These are phyloP conservation scores for Trichosurus vulpecula DNA, from an alignment of 2,797 vertebrate species.

Conservation along the genomic window DNA sequence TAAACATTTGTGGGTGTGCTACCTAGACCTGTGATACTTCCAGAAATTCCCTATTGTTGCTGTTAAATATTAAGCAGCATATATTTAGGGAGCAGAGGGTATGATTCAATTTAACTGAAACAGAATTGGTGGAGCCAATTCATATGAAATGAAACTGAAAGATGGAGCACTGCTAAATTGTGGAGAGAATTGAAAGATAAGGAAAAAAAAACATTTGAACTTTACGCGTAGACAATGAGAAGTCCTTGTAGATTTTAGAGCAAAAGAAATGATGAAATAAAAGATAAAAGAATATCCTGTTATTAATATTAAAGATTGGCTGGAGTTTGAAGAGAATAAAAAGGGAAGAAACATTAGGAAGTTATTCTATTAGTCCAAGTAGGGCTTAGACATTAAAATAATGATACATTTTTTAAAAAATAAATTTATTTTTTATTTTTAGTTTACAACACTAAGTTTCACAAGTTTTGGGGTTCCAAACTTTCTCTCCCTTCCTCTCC, in stretches of 20 bases:
- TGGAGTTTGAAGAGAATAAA: background rate
- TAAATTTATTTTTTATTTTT: no score
- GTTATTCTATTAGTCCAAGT: background rate
- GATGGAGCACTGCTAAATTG: background rate
- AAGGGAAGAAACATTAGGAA: background rate
- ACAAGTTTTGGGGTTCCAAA: no score
- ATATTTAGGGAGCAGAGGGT: background rate
- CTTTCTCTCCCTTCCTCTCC: no score
- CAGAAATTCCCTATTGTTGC: background rate
- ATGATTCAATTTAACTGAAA: background rate
- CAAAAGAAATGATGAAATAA: background rate
- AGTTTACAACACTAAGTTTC: no score
- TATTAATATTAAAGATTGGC: background rate
- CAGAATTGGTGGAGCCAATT: background rate
- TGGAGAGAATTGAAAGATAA: background rate
- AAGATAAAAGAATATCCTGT: background rate
- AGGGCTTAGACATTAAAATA: background rate
- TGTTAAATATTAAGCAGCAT: background rate
- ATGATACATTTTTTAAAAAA: background rate
- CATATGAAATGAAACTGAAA: background rate
- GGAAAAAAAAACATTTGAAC: background rate
- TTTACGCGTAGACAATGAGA: background rate
- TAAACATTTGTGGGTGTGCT: background rate
- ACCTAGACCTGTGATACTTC: background rate
- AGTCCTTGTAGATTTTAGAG: background rate